Conservation (phyloP, 2,797 vertebrate genomes). For the Spinus olivaceus region DNA sequence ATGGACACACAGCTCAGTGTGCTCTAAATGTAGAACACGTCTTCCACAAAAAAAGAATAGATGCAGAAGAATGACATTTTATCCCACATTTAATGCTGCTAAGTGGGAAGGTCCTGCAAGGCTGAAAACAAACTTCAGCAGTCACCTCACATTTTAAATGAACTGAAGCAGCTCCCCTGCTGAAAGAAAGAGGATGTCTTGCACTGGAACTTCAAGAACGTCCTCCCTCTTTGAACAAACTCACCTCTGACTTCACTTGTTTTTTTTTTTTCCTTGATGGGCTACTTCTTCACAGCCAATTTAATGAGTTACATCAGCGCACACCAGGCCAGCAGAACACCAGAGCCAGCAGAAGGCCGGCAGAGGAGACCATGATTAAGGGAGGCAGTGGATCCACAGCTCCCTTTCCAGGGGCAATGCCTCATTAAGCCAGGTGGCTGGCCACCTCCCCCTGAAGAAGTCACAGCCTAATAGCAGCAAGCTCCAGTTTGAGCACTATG, state of each 20-base stretch:
- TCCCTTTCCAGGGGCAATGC: neutral
- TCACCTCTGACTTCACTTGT: neutral
- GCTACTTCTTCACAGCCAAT: neutral
- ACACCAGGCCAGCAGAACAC: neutral
- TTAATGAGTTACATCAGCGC: neutral
- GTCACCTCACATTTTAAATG: neutral
- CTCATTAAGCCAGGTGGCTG: neutral
- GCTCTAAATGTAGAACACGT: neutral
- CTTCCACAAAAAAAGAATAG: neutral
- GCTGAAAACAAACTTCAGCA: neutral
- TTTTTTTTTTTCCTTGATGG: neutral
- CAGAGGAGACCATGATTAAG: neutral
- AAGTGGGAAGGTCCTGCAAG: neutral
- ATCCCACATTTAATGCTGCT: neutral
- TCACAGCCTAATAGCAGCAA: neutral
- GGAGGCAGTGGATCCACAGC: neutral
- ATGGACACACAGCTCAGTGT: neutral
- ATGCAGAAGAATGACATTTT: neutral
- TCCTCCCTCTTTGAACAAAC: neutral
- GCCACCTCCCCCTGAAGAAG: neutral
- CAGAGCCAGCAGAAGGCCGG: neutral
- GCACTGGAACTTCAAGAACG: neutral
- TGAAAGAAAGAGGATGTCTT: accelerated
- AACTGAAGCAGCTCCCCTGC: neutral
- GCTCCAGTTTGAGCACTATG: neutral